These are phyloP conservation scores for Chascanopsetta lugubris DNA, from an alignment of 2,113 vertebrate species.

Conservation along the genomic window DNA sequence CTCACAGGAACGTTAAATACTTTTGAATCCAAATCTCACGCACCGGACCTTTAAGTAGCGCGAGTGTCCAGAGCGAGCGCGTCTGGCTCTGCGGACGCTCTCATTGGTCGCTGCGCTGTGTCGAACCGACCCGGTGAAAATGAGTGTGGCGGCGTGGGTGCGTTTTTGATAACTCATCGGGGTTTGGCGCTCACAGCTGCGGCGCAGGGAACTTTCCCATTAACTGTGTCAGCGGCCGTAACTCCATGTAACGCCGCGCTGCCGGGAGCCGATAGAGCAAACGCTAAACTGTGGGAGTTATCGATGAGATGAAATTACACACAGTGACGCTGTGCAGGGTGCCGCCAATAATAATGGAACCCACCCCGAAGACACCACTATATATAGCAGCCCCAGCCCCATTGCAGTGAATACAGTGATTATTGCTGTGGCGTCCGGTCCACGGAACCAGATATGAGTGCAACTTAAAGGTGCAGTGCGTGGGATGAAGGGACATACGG, in stretches of 20 bases:
- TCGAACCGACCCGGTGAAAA: no score
- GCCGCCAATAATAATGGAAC: not conserved
- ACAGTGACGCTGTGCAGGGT: not conserved
- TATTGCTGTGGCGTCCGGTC: no score
- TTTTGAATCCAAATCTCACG: no score
- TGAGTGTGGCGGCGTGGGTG: not conserved
- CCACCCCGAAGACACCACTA: not conserved
- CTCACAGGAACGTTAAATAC: no score
- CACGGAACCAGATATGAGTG: no score
- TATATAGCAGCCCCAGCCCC: no score
- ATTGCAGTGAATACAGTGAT: not conserved
- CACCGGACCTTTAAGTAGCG: no score
- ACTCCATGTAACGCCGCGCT: not conserved
- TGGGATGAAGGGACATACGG: no score
- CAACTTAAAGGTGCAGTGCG: no score
- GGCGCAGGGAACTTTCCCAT: not conserved
- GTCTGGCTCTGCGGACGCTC: no score
- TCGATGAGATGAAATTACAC: constrained; percentile 2
- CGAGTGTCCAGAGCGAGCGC: no score
- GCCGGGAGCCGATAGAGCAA: not conserved
- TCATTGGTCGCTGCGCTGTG: no score
- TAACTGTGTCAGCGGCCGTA: not conserved
- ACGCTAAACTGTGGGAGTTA: not conserved
- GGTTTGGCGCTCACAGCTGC: not conserved
- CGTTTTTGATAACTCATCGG: not conserved